phyloP scores from a whole-genome alignment of 2,113 vertebrate genomes.

The Eupsittula cactorum region DNA sequence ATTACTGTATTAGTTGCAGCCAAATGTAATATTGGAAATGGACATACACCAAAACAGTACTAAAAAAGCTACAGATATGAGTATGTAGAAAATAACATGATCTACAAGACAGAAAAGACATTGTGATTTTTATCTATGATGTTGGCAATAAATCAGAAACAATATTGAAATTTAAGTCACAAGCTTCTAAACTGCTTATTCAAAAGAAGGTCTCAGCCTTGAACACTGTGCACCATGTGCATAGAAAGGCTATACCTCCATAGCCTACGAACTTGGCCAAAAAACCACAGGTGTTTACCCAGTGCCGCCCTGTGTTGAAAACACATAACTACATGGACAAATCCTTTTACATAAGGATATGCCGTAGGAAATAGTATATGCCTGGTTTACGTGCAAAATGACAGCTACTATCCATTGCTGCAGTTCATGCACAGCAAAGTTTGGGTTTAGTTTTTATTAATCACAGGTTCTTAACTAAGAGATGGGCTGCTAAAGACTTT shows the following conservation, averaged over 20 bases:
- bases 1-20: neutral
- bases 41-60: neutral
- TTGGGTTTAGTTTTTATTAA: neutral
- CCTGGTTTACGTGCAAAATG: neutral
- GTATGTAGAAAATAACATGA: neutral
- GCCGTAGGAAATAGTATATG: neutral
- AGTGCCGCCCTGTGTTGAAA: neutral
- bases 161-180: neutral
- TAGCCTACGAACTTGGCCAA: neutral
- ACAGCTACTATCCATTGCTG: neutral
- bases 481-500: neutral
- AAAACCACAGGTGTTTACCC: neutral
- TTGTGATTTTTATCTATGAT: neutral
- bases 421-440: neutral
- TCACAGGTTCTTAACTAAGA: neutral
- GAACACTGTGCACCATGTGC: fast-evolving
- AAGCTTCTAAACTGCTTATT: neutral
- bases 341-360: fast-evolving
- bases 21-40: neutral
- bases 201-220: neutral
- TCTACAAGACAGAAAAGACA: neutral
- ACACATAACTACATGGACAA: neutral
- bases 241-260: too few relatives aligned
- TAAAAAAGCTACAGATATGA: neutral
- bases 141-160: neutral